Evolutionary conservation across 2,113 vertebrate genomes (phyloP).

Genomic region (Lepisosteus oculatus): DNA sequence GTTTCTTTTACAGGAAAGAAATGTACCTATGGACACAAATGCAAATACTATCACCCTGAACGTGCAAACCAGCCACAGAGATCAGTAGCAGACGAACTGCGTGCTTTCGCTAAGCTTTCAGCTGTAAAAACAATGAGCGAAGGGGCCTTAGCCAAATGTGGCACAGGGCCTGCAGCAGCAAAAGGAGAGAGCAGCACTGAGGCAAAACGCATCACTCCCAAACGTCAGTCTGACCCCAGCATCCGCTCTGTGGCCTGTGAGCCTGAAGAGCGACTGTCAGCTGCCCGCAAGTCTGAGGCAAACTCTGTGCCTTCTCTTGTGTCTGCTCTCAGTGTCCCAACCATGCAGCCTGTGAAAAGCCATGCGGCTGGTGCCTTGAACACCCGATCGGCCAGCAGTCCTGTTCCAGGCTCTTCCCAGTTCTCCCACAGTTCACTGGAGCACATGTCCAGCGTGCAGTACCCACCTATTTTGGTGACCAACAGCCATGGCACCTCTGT

Average conservation of each 20-base stretch:
- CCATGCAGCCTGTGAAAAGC: constrained; percentile 87
- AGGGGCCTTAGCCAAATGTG: constrained; percentile 86
- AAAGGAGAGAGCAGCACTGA: constrained; percentile 84
- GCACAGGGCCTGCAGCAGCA: constrained; percentile 60
- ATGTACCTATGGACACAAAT: constrained; percentile 98
- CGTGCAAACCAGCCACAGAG: constrained; percentile 91
- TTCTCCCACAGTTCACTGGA: constrained; percentile 89
- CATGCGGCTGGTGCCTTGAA: constrained; percentile 93
- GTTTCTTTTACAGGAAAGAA: constrained; percentile 80
- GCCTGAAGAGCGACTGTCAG: constrained; percentile 81
- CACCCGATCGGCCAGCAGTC: constrained; percentile 95
- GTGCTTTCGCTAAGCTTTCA: constrained; percentile 95
- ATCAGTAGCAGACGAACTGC: constrained; percentile 94
- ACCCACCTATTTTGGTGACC: constrained; percentile 94
- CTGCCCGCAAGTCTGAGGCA: constrained; percentile 84
- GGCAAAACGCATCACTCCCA: constrained; percentile 88
- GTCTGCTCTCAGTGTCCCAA: constrained; percentile 93
- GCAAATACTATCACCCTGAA: constrained; percentile 98
- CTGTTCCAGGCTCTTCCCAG: constrained; percentile 90
- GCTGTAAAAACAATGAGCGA: constrained; percentile 98
- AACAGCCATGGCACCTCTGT: constrained; percentile 91
- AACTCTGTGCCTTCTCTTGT: constrained; percentile 95
- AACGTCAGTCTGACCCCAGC: constrained; percentile 95
- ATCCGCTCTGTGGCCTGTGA: constrained; percentile 90
- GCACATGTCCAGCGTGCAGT: constrained; percentile 90